Evolutionary conservation across 2,797 vertebrate species (phyloP).

Genomic region (Chelonia mydas): DNA sequence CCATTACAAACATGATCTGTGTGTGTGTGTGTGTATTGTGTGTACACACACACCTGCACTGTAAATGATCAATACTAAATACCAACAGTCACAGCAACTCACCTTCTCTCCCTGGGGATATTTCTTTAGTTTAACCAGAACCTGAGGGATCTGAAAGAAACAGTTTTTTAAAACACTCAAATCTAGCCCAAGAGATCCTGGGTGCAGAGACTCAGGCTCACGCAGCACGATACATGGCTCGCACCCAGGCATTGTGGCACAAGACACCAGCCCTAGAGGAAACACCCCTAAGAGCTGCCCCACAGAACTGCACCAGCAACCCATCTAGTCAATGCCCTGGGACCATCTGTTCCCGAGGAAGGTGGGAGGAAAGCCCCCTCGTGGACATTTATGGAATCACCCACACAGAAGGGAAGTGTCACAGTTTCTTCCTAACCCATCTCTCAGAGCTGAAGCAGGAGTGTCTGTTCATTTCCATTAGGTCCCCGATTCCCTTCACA

Average conservation of each 20-base stretch:
- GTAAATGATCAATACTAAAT: accelerated
- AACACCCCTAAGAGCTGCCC: background rate
- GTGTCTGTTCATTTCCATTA: background rate
- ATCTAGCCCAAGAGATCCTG: background rate
- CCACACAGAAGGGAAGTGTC: background rate
- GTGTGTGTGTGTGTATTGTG: too few species aligned
- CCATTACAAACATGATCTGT: accelerated
- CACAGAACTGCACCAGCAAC: background rate
- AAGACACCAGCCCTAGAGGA: background rate
- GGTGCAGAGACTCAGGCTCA: background rate
- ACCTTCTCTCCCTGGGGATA: conserved; percentile 93
- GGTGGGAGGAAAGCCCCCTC: background rate
- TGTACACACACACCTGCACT: background rate
- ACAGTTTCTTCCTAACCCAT: background rate
- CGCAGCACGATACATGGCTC: background rate
- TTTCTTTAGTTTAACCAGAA: conserved; percentile 94
- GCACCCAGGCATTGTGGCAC: background rate
- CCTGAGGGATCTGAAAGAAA: conserved; percentile 91
- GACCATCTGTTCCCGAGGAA: background rate
- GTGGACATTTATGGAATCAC: background rate
- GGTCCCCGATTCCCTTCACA: background rate
- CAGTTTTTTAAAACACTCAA: background rate
- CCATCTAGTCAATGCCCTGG: background rate
- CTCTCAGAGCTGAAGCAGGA: background rate
- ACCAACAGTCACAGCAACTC: background rate